Base-by-base conservation (phyloP, 2,888 invertebrate genomes). In the Drosophila meridiana region DNA sequence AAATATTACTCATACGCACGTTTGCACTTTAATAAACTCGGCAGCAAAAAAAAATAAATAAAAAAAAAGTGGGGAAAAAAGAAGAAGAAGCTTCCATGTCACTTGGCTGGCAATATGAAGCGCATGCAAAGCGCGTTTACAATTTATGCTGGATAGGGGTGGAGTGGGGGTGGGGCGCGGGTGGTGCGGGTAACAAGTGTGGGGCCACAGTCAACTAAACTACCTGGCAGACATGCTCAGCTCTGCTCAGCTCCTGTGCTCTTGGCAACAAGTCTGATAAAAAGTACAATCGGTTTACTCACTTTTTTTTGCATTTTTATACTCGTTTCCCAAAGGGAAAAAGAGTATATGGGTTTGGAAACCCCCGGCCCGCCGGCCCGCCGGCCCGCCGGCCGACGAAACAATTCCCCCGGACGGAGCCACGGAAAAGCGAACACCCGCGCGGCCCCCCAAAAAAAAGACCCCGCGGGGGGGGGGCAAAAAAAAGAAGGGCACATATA, bases 1-100 rank as follows among this genome's bases (percentile, higher is more conserved):
- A 71, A 68, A 80, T 76, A 73, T 73, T 64, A 73, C 73, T 66
- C 70, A 80, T 69, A 80, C 78, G 79, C 80, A 80, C 80, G 80
- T 66, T 73, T 77, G 78, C 78, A 80, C 71, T 77, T 77, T 77
- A 73, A 81, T 67, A 80, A 66, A 63, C 42, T 69, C 45, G 56
- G 47, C 40, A 63, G 11, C 20, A 53, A 7, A 63, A 56, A 62
- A 11, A 32, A 32, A 9, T 32, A 38, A 4, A 13, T 13, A 38
- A 4, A 38, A 11, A 4, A 13, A 38, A 9, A 13, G 38, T 20
- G 4, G 42, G 1, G 5, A 26, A 13, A 36, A 14, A 11, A 42
- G 20, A 20, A 20, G 20, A 32, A 20, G 7, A 52, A 52, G 20
- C 56, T 76, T 72, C 42, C 77, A 57, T 62, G 66, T 76, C 77